Conservation (phyloP, 1,140 invertebrate species). For the Pseudomyrmex gracilis region DNA sequence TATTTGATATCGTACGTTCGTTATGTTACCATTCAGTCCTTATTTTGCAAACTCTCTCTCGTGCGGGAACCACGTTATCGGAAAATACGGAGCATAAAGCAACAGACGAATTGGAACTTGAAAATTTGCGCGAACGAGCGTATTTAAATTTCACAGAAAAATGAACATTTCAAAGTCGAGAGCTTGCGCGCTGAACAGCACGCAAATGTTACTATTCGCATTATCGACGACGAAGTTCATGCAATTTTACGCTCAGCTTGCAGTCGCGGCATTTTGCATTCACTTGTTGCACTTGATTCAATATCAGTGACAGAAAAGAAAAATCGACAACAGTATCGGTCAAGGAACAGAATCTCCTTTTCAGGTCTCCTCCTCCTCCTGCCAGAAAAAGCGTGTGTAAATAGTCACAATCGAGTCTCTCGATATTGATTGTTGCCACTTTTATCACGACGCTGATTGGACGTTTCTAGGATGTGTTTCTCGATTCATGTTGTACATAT, state of each 20-base stretch:
- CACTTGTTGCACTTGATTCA: slow-evolving; percentile 67
- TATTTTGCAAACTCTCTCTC: slow-evolving; percentile 8
- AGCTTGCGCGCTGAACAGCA: neutral
- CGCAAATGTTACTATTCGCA: slow-evolving; percentile 46
- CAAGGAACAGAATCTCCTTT: neutral
- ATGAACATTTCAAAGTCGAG: slow-evolving; percentile 34
- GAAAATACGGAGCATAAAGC: slow-evolving; percentile 27
- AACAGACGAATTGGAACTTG: slow-evolving; percentile 38
- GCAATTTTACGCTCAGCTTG: slow-evolving; percentile 61
- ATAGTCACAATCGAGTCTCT: too few relatives aligned
- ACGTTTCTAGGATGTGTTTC: too few relatives aligned
- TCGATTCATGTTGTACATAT: too few relatives aligned
- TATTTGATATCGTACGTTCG: slow-evolving; percentile 36
- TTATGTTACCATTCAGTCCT: slow-evolving; percentile 31
- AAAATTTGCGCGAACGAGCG: slow-evolving; percentile 35
- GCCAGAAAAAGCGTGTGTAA: too few relatives aligned
- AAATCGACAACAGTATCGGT: neutral
- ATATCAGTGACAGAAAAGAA: slow-evolving; percentile 24
- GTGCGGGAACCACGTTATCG: slow-evolving; percentile 45
- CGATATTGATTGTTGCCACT: too few relatives aligned
- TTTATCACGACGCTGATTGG: too few relatives aligned
- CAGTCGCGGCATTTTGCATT: slow-evolving; percentile 43
- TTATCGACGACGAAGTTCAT: slow-evolving; percentile 54
- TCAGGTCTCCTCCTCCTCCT: neutral
- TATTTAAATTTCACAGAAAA: slow-evolving; percentile 43